Percentiles rank a stretch among this genome's conserved stretches.
Conservation (phyloP, 1,140 invertebrate genomes). For the Cyclina sinensis region DNA sequence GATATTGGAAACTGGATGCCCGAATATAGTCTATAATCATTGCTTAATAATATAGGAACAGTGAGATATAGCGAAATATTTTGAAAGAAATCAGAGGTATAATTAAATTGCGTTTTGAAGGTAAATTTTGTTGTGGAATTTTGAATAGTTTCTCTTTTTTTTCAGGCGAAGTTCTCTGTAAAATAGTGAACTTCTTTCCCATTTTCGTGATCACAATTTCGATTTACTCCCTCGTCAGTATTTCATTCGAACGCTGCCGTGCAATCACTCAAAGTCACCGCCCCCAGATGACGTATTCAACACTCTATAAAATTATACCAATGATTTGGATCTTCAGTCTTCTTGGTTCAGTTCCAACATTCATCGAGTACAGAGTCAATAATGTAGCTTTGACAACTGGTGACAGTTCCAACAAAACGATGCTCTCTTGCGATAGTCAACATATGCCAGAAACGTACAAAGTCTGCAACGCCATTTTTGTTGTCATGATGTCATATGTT, state of each 20-base stretch:
- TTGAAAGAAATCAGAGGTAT: too few relatives aligned
- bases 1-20: too few relatives aligned
- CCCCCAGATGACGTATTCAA: slow-evolving; percentile 6
- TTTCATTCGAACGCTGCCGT: slow-evolving; percentile 73
- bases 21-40: too few relatives aligned
- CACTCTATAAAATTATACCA: slow-evolving; percentile 43
- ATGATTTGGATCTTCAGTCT: slow-evolving; percentile 69
- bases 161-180: slow-evolving; percentile 75
- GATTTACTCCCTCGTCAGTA: slow-evolving; percentile 77
- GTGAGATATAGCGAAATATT: too few relatives aligned
- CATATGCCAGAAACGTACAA: slow-evolving; percentile 49
- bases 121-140: too few relatives aligned
- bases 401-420: slow-evolving; percentile 21
- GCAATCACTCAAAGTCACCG: slow-evolving; percentile 63
- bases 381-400: neutral
- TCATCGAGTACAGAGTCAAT: slow-evolving; percentile 69
- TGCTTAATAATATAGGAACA: too few relatives aligned
- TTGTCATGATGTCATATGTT: slow-evolving; percentile 69
- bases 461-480: slow-evolving; percentile 59
- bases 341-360: slow-evolving; percentile 67
- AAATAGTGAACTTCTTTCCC: slow-evolving; percentile 72
- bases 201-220: slow-evolving; percentile 75
- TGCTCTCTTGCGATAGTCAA: slow-evolving; percentile 48
- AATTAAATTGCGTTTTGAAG: too few relatives aligned
- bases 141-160: too few relatives aligned